Conservation (phyloP, 2,888 invertebrate genomes). For the Rosalia funebris region DNA sequence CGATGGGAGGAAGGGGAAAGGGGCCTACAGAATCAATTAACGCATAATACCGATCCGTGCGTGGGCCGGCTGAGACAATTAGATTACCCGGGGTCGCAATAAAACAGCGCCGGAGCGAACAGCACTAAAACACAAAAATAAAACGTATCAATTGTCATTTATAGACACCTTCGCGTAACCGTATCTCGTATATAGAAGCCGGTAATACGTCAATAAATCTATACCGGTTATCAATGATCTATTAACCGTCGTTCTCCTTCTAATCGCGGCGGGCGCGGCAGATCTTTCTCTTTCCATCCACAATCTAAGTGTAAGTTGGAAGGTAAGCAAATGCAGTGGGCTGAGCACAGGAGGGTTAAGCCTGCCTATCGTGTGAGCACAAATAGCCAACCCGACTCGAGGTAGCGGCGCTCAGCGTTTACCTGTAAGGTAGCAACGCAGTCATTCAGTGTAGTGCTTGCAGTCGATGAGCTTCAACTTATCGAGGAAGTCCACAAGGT, state of each 20-base stretch:
- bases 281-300: constrained; percentile 36
- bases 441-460: constrained; percentile 65
- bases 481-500: constrained; percentile 45
- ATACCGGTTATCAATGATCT: constrained; percentile 55
- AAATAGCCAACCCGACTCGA: constrained; percentile 63
- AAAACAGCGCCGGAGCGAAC: constrained; percentile 14
- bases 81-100: constrained; percentile 14
- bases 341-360: constrained; percentile 61
- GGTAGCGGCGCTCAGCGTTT: constrained; percentile 57
- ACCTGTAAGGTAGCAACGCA: constrained; percentile 62
- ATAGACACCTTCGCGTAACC: constrained; percentile 49
- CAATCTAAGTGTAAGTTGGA: constrained; percentile 49
- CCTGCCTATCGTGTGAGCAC: constrained; percentile 62
- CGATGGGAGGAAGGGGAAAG: no score
- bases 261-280: constrained; percentile 7
- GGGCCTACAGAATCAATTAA: constrained; percentile 13
- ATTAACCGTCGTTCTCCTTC: constrained; percentile 41
- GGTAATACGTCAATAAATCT: constrained; percentile 57
- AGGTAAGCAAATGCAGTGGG: constrained; percentile 61
- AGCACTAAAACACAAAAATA: constrained; percentile 28
- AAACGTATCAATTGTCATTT: constrained; percentile 44
- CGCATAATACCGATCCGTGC: constrained; percentile 1
- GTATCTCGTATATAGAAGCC: constrained; percentile 51
- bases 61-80: constrained; percentile 8
- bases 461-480: constrained; percentile 61